phyloP scores from a whole-genome alignment of 2,888 invertebrate species.

The Trileptium ribeirensis region DNA sequence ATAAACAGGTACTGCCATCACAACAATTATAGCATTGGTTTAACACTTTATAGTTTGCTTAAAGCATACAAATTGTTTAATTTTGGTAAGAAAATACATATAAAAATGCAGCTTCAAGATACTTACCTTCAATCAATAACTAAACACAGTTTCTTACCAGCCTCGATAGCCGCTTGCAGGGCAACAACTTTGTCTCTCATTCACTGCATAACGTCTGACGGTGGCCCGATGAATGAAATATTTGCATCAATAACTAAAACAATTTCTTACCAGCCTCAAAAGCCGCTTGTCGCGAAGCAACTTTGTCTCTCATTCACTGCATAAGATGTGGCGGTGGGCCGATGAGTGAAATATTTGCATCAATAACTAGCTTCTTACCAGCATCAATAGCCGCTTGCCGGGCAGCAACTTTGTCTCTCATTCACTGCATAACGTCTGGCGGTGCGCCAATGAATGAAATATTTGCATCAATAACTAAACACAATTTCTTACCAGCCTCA shows the following conservation, averaged over 20 bases:
- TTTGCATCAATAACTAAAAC: slow-evolving; percentile 65
- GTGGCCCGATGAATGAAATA: slow-evolving; percentile 88
- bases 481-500: slow-evolving; percentile 78
- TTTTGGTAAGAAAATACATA: no score
- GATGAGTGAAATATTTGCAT: slow-evolving; percentile 32
- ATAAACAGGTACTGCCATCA: no score
- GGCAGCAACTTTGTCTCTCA: slow-evolving; percentile 99
- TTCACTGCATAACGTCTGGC: slow-evolving; percentile 83
- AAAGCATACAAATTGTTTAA: no score
- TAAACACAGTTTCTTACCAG: slow-evolving; percentile 58
- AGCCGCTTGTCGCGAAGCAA: no score
- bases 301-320: not conserved
- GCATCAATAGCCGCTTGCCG: slow-evolving; percentile 88
- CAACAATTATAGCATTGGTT: no score
- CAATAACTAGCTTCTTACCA: slow-evolving; percentile 55
- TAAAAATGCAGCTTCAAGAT: no score
- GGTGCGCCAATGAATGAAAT: slow-evolving; percentile 91
- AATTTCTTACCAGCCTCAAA: not conserved
- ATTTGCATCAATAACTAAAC: no score
- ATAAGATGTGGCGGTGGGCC: no score
- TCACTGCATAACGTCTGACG: slow-evolving; percentile 81
- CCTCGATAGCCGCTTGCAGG: slow-evolving; percentile 83
- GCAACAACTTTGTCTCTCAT: slow-evolving; percentile 99
- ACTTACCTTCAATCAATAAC: no score
- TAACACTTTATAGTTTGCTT: no score